These are phyloP conservation scores for Drosophila ficusphila DNA, from an alignment of 1,140 invertebrate species.

Conservation along the genomic window DNA sequence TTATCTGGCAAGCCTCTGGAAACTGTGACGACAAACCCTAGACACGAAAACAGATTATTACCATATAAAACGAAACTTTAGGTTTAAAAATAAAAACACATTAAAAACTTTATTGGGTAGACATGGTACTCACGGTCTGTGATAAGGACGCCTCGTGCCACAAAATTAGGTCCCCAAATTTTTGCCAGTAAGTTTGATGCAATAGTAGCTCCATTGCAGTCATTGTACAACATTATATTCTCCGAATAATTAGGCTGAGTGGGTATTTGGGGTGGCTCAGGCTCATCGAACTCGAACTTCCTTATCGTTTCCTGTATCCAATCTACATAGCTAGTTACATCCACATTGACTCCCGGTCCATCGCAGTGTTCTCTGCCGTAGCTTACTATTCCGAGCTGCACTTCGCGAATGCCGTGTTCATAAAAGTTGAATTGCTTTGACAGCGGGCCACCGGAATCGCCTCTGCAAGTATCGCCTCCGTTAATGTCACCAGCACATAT, in stretches of 20 bases:
- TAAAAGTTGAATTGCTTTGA: accelerated
- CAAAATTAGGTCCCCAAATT: neutral
- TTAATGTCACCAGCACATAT: neutral
- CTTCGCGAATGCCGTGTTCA: accelerated
- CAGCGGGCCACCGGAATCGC: constrained; percentile 20
- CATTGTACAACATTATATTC: neutral
- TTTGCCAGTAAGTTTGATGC: neutral
- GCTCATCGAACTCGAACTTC: neutral
- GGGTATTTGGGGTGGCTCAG: too few relatives aligned
- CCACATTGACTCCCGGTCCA: neutral
- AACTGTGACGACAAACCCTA: constrained; percentile 8
- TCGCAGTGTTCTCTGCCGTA: accelerated
- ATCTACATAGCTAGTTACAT: neutral
- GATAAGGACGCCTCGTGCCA: neutral
- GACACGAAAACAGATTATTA: neutral
- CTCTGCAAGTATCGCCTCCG: neutral
- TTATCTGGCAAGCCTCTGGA: neutral
- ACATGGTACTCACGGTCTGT: constrained; percentile 8
- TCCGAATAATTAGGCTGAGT: neutral
- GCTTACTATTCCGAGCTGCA: constrained; percentile 4
- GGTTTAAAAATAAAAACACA: too few relatives aligned
- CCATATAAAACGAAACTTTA: too few relatives aligned
- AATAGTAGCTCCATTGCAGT: neutral
- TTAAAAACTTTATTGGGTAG: too few relatives aligned
- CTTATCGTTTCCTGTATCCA: neutral